A percentile compares a stretch with the other conserved stretches of the same genome.
Evolutionary conservation across 2,797 vertebrate genomes (phyloP).

Genomic region (Australoheros facetus): DNA sequence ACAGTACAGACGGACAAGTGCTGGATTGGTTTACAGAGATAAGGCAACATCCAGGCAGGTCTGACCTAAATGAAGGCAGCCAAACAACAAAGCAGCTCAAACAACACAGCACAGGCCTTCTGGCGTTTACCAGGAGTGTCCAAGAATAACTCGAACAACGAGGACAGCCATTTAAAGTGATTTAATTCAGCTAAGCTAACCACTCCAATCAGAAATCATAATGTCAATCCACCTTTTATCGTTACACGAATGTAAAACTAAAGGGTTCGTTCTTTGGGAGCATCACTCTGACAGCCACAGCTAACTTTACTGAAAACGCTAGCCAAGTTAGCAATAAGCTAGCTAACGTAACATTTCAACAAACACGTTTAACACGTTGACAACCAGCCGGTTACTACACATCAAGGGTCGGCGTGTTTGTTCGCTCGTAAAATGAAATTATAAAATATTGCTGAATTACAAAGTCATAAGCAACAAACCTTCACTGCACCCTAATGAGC

Average conservation of each 20-base stretch:
- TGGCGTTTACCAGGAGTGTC: constrained; percentile 48
- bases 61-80: not conserved
- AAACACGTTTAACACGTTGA: not conserved
- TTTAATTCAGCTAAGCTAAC: not conserved
- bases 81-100: constrained; percentile 35
- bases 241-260: not conserved
- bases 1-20: constrained; percentile 5
- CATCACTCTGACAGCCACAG: constrained; percentile 32
- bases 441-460: not conserved
- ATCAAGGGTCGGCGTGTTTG: fast-evolving
- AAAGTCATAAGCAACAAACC: constrained; percentile 30
- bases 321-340: constrained; percentile 51
- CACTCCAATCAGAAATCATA: fast-evolving
- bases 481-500: constrained; percentile 1
- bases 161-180: not conserved
- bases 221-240: not conserved
- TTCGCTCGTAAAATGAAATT: fast-evolving
- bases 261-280: not conserved
- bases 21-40: constrained; percentile 8
- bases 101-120: constrained; percentile 51
- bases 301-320: constrained; percentile 48
- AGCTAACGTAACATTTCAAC: constrained; percentile 18
- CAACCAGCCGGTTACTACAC: fast-evolving
- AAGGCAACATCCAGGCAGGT: not conserved
- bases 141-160: not conserved